Evolutionary conservation across 37 sponge, comb jelly and placozoan genomes (phyloP).

Genomic region (Chondrilla cf. caribensis): DNA sequence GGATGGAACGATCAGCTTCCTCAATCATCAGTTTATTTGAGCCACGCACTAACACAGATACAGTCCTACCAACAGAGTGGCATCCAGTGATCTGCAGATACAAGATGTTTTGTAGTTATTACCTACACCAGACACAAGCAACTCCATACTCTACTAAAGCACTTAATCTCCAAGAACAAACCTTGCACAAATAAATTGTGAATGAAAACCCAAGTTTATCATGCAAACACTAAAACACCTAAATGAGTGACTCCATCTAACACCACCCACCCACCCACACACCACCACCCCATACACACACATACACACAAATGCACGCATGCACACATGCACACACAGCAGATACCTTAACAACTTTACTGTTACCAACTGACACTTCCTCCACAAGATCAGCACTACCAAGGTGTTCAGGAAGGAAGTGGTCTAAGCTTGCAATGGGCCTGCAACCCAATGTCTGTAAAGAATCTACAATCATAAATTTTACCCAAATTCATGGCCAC

Average conservation of each 20-base stretch:
- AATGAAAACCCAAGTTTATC: too few species aligned
- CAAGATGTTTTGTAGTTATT: too few species aligned
- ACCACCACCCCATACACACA: neutral
- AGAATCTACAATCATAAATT: too few species aligned
- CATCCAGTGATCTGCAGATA: constrained; percentile 77
- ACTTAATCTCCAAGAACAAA: too few species aligned
- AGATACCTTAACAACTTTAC: constrained; percentile 88
- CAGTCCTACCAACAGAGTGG: constrained; percentile 55
- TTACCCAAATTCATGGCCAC: neutral
- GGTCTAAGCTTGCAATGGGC: constrained; percentile 95
- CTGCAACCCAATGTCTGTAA: constrained; percentile 92
- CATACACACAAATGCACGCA: neutral
- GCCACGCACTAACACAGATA: constrained; percentile 86
- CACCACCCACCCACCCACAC: too few species aligned
- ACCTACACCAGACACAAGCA: too few species aligned
- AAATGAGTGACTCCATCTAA: too few species aligned
- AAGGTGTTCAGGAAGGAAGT: constrained; percentile 93
- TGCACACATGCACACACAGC: neutral
- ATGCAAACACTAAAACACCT: too few species aligned
- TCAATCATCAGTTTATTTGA: constrained; percentile 97
- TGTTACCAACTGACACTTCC: constrained; percentile 80
- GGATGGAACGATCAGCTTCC: constrained; percentile 97
- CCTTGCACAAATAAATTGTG: too few species aligned
- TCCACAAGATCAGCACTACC: constrained; percentile 92
- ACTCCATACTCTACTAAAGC: too few species aligned